A percentile compares a stretch with the other conserved stretches of the same genome.
Evolutionary conservation across 2,113 vertebrate genomes (phyloP).

Genomic region (Oryzias curvinotus): DNA sequence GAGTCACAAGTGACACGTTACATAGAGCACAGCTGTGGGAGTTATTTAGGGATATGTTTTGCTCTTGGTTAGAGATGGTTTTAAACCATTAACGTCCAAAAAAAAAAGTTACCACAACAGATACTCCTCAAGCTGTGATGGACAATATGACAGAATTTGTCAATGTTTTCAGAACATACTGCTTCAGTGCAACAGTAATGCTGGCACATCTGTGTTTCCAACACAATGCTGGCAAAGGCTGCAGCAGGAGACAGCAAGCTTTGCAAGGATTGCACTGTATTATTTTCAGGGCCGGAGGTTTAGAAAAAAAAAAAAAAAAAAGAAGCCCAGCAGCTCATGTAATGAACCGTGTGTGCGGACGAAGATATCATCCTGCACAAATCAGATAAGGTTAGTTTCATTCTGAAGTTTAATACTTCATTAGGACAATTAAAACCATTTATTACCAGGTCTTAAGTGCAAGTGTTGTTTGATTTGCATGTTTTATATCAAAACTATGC

Average conservation of each 20-base stretch:
- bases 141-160: not conserved
- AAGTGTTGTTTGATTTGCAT: too few species aligned
- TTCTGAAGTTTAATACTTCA: too few species aligned
- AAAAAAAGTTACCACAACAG: not conserved
- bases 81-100: not conserved
- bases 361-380: too few species aligned
- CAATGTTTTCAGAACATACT: not conserved
- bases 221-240: not conserved
- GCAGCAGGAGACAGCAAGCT: not conserved
- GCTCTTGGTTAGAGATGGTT: constrained; percentile 22
- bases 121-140: not conserved
- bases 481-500: too few species aligned
- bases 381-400: too few species aligned
- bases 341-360: not conserved
- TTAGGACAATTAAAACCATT: too few species aligned
- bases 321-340: not conserved
- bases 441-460: too few species aligned
- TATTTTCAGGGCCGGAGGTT: not conserved
- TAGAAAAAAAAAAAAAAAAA: not conserved
- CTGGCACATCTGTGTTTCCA: not conserved
- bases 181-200: not conserved
- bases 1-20: constrained; percentile 27
- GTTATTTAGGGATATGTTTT: constrained; percentile 42
- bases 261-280: not conserved
- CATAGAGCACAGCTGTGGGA: constrained; percentile 35